A percentile compares a stretch with the other conserved stretches of the same genome.
phyloP scores from a whole-genome alignment of 2,797 vertebrate species.

The Melanotaenia pygmaea region DNA sequence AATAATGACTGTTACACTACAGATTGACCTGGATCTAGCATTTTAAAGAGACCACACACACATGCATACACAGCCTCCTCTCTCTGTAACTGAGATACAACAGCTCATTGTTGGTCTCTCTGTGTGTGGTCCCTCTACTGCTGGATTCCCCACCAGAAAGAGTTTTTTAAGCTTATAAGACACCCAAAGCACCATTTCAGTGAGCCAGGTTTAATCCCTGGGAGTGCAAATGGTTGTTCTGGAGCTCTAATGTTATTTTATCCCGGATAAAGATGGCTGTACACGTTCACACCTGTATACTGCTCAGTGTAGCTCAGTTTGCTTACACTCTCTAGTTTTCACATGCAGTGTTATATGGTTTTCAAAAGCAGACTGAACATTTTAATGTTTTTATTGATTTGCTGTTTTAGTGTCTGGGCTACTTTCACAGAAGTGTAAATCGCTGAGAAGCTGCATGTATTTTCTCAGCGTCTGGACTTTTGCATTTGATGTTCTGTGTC shows the following conservation, averaged over 20 bases:
- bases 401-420: slow-evolving; percentile 30
- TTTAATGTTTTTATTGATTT: slow-evolving; percentile 26
- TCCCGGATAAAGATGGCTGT: slow-evolving; percentile 47
- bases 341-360: slow-evolving; percentile 45
- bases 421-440: slow-evolving; percentile 16
- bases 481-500: slow-evolving; percentile 23
- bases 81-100: slow-evolving; percentile 62
- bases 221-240: slow-evolving; percentile 52
- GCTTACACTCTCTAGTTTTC: slow-evolving; percentile 26
- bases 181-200: slow-evolving; percentile 65
- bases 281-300: slow-evolving; percentile 42
- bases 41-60: slow-evolving; percentile 61
- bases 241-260: slow-evolving; percentile 55
- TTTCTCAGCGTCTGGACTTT: slow-evolving; percentile 17
- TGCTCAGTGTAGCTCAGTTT: slow-evolving; percentile 28
- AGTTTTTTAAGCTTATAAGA: slow-evolving; percentile 58
- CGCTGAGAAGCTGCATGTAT: slow-evolving; percentile 21
- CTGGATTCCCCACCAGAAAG: slow-evolving; percentile 59
- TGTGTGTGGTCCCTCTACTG: slow-evolving; percentile 73
- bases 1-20: slow-evolving; percentile 52
- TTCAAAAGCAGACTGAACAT: slow-evolving; percentile 48
- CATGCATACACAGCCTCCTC: slow-evolving; percentile 12
- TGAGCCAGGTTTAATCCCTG: slow-evolving; percentile 57
- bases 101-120: slow-evolving; percentile 69
- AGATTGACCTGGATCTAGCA: slow-evolving; percentile 50